These are phyloP conservation scores for Tragelaphus scriptus DNA, from an alignment of 2,113 vertebrate genomes.

Conservation along the genomic window DNA sequence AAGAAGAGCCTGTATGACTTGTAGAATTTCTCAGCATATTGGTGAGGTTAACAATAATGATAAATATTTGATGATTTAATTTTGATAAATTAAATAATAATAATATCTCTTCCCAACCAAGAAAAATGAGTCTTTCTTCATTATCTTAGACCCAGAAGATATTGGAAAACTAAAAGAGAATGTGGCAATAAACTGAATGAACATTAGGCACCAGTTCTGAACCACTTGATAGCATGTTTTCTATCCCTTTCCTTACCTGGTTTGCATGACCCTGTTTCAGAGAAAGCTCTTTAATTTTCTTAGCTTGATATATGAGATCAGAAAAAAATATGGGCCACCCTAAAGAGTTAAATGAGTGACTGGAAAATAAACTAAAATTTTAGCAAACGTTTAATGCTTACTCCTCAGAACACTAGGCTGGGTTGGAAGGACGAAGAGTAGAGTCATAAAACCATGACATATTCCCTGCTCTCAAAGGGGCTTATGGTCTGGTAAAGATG, in stretches of 20 bases:
- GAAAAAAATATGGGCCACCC: not conserved
- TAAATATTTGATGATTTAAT: not conserved
- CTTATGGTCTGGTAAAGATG: not conserved
- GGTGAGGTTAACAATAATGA: not conserved
- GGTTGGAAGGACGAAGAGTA: not conserved
- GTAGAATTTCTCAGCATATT: not conserved
- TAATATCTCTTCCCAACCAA: not conserved
- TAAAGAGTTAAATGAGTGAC: slow-evolving; percentile 19
- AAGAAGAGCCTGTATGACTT: not conserved
- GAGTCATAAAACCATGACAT: not conserved
- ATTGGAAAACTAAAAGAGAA: not conserved
- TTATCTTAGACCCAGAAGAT: not conserved
- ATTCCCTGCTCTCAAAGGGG: not conserved
- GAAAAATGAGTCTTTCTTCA: not conserved
- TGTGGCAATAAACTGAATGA: not conserved
- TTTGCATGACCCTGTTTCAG: not conserved
- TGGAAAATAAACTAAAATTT: not conserved
- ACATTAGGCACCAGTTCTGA: not conserved
- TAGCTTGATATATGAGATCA: not conserved
- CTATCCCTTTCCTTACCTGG: not conserved
- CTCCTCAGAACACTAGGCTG: not conserved
- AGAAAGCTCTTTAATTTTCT: slow-evolving; percentile 6
- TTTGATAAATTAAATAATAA: not conserved
- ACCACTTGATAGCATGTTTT: not conserved
- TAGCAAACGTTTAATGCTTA: slow-evolving; percentile 18